Conservation (phyloP, 2,113 vertebrate genomes). For the Saguinus imperator region DNA sequence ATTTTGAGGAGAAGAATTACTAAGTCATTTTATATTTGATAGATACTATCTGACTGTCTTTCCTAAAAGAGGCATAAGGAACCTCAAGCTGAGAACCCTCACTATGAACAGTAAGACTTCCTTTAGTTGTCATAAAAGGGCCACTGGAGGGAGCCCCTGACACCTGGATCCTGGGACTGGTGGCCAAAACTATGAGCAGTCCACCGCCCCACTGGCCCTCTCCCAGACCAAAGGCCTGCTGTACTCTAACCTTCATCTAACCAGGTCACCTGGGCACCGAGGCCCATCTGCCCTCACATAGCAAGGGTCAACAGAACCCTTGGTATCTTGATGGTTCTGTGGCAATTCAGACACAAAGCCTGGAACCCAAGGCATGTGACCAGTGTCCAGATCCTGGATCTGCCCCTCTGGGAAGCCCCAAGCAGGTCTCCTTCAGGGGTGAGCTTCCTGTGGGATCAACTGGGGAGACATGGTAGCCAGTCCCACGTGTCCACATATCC, state of each 20-base stretch:
- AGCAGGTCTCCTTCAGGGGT: background rate
- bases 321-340: background rate
- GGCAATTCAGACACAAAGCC: background rate
- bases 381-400: background rate
- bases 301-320: background rate
- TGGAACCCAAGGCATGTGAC: background rate
- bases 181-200: background rate
- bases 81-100: background rate
- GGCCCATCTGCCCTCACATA: background rate
- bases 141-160: slow-evolving; percentile 50
- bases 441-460: background rate
- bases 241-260: background rate
- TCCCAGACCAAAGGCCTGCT: background rate
- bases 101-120: background rate
- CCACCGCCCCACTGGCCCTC: background rate
- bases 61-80: background rate
- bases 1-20: background rate
- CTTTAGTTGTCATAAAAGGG: background rate
- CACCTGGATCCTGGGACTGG: background rate
- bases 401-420: background rate
- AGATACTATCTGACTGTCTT: background rate
- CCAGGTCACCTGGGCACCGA: background rate
- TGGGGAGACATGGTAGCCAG: background rate
- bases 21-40: background rate
- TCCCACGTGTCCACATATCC: background rate